Percentiles rank a stretch among this genome's conserved stretches.
Conservation (phyloP, 37 sponge, comb jelly and placozoan species). For the Haliclona indistincta region DNA sequence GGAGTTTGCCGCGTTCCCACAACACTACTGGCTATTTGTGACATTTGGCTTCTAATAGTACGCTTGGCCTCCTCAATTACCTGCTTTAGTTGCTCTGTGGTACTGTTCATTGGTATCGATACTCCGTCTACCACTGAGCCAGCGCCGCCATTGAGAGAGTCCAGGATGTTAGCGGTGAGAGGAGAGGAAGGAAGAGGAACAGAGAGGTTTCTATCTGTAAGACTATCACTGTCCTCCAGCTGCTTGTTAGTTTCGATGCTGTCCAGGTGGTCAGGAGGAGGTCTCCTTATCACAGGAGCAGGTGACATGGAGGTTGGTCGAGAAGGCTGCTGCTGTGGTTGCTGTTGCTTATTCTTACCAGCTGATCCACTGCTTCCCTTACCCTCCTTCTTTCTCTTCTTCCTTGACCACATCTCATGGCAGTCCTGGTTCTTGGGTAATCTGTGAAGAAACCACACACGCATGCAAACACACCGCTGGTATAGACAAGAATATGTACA, state of each 20-base stretch:
- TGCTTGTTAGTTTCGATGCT: background rate
- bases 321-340: background rate
- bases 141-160: too few relatives aligned
- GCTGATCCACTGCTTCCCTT: background rate
- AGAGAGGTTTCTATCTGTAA: constrained; percentile 13
- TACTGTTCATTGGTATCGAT: too few relatives aligned
- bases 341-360: background rate
- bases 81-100: constrained; percentile 49
- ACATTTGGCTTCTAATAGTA: constrained; percentile 24
- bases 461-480: background rate
- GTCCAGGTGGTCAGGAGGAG: background rate
- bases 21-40: background rate
- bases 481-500: background rate
- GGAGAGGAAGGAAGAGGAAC: constrained; percentile 62
- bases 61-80: constrained; percentile 57
- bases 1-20: background rate
- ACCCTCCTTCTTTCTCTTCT: constrained; percentile 68
- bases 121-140: constrained; percentile 1
- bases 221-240: too few relatives aligned
- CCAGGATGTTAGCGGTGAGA: constrained; percentile 47
- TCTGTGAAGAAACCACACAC: constrained; percentile 25
- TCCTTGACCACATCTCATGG: constrained; percentile 96
- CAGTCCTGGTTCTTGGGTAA: constrained; percentile 93
- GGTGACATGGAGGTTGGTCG: background rate
- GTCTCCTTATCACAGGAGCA: background rate